These are phyloP conservation scores for Indicator indicator DNA, from an alignment of 2,113 vertebrate genomes.

Conservation along the genomic window DNA sequence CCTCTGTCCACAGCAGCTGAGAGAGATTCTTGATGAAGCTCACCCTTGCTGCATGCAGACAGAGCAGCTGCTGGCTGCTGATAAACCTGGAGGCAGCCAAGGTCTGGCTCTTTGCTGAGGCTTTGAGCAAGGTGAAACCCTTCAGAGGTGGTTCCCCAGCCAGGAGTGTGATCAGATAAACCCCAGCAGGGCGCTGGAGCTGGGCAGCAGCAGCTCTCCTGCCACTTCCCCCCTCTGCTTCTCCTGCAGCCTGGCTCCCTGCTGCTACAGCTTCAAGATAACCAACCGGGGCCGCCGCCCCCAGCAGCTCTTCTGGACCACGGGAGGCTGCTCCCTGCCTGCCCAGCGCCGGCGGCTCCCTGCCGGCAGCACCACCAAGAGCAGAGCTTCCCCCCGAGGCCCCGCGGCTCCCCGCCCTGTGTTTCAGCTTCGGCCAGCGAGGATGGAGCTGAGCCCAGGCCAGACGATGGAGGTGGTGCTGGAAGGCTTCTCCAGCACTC, in stretches of 20 bases:
- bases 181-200: rapidly evolving
- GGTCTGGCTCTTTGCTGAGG: background rate
- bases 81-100: background rate
- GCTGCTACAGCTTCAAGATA: constrained; percentile 80
- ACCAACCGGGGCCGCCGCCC: constrained; percentile 80
- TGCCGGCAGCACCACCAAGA: background rate
- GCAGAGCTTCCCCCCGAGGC: background rate
- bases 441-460: constrained; percentile 81
- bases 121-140: background rate
- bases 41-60: background rate
- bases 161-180: too few relatives aligned
- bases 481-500: constrained; percentile 73
- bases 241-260: constrained; percentile 73
- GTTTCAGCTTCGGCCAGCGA: constrained; percentile 78
- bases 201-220: background rate
- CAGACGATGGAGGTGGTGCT: constrained; percentile 78
- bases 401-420: background rate
- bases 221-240: background rate
- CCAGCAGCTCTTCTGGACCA: constrained; percentile 84
- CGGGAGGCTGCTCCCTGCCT: constrained; percentile 44
- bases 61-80: background rate
- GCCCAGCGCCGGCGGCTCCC: background rate
- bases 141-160: background rate
- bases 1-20: background rate
- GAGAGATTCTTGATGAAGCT: background rate